Evolutionary conservation across 2,888 invertebrate species (phyloP), one percentile per base, ranked within the genome.

Genomic region (Eurois occulta): DNA sequence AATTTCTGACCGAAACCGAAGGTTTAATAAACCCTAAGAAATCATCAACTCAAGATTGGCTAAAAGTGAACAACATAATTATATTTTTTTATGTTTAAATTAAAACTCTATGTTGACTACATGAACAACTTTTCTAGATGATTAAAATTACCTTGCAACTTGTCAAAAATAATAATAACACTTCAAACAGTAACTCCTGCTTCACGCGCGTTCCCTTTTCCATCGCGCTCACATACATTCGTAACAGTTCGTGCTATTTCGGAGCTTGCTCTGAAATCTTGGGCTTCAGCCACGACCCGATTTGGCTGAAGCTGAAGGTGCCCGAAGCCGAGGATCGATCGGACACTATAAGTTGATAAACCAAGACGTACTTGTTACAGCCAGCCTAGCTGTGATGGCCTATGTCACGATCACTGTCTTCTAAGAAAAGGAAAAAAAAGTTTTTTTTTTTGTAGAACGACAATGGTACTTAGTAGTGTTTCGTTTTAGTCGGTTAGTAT

Each of bases 301-400:
- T 60, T 60, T 8, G 60, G 7, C 58, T 32, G 60, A 60, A 60
- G 18, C 32, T 10, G 18, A 18, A 60, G 18, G 32, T 18, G 16
- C 28, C 8, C 58, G 58, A 60, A 58, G 18, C 58, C 16, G 18
- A 18, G 58, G 18, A 4, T 28, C 16, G 28, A 16, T 60, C 32
- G 4, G 2, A 21, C 18, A 32, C 18, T 11, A 35, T 62, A 62
- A 35, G 10, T 35, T 62, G 21, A n/a, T 77, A 77, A 76, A 18
- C 52, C 32, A 64, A 41, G 41, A 43, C n/a, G 35, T 77, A 76
- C 55, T 64, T 77, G 43, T 76, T 77, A 77, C 52, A 64, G 52
- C 64, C 77, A 52, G 77, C 77, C 52, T 75, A 76, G 38, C 32
- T 76, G 48, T n/a, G 64, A 76, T 43, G 48, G 48, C 21, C 41